phyloP scores from a whole-genome alignment of 2,888 invertebrate genomes.

The Drosophila merina region DNA sequence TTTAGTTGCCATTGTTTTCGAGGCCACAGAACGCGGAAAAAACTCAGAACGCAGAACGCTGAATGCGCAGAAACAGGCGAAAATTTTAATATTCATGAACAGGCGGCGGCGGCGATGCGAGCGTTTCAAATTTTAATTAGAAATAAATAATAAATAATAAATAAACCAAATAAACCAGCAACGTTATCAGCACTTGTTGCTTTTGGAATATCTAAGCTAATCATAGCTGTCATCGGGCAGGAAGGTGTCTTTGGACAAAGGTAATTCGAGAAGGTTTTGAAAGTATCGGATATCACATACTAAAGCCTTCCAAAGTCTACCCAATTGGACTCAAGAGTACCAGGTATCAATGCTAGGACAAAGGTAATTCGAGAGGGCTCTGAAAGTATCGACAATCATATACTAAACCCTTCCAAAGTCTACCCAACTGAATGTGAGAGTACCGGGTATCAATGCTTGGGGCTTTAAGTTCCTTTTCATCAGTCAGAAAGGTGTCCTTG shows the following conservation, averaged over 20 bases:
- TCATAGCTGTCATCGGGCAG: slow-evolving; percentile 6
- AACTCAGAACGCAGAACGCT: no score
- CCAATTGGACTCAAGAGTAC: background rate
- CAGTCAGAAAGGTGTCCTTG: no score
- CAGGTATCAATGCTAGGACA: background rate
- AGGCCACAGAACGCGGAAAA: slow-evolving; percentile 3
- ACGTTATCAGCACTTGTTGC: slow-evolving; percentile 35
- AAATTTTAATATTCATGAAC: slow-evolving; percentile 73
- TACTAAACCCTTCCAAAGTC: no score
- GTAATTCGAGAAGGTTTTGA: no score
- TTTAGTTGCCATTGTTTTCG: slow-evolving; percentile 67
- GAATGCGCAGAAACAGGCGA: slow-evolving; percentile 35
- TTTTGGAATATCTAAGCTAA: background rate
- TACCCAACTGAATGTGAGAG: no score
- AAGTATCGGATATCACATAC: background rate
- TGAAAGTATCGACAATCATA: no score
- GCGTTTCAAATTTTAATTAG: slow-evolving; percentile 54
- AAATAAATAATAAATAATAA: slow-evolving; percentile 40
- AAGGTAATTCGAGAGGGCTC: no score
- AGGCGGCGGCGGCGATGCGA: slow-evolving; percentile 32
- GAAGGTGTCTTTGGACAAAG: no score
- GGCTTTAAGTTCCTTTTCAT: no score
- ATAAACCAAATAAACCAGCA: background rate
- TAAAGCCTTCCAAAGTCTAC: background rate
- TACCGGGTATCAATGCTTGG: no score